These are phyloP conservation scores for Knipowitschia caucasica DNA, from an alignment of 2,797 vertebrate genomes.

Conservation along the genomic window DNA sequence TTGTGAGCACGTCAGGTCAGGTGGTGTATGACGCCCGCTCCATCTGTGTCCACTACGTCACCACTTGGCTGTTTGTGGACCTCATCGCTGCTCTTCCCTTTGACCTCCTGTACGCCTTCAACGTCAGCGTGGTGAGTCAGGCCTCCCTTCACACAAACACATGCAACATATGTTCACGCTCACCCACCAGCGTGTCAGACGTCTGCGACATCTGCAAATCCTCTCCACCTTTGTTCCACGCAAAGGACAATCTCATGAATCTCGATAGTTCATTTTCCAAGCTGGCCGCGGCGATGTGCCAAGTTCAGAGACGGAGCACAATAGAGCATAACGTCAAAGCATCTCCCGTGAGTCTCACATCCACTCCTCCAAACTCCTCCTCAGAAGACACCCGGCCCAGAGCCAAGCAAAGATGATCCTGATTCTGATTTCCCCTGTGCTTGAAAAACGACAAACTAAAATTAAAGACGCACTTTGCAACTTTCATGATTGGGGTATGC, in stretches of 20 bases:
- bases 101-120: conserved; percentile 95
- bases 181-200: neutral
- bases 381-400: conserved; percentile 20
- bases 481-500: neutral
- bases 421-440: conserved; percentile 11
- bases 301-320: conserved; percentile 4
- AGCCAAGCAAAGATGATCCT: conserved; percentile 13
- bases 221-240: neutral
- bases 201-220: conserved; percentile 5
- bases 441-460: conserved; percentile 5
- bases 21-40: conserved; percentile 96
- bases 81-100: conserved; percentile 95
- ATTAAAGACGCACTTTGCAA: neutral
- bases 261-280: conserved; percentile 12
- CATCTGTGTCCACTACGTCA: conserved; percentile 96
- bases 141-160: conserved; percentile 19
- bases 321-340: conserved; percentile 6
- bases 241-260: conserved; percentile 8
- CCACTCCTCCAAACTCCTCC: conserved; percentile 20
- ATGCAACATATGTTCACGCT: conserved; percentile 8
- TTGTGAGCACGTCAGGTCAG: conserved; percentile 97
- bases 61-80: conserved; percentile 97
- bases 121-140: conserved; percentile 86
- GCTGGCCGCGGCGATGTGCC: conserved; percentile 2
- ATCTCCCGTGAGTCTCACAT: conserved; percentile 23